Evolutionary conservation across 2,888 invertebrate genomes (phyloP).

Genomic region (Synergus laeviventris): DNA sequence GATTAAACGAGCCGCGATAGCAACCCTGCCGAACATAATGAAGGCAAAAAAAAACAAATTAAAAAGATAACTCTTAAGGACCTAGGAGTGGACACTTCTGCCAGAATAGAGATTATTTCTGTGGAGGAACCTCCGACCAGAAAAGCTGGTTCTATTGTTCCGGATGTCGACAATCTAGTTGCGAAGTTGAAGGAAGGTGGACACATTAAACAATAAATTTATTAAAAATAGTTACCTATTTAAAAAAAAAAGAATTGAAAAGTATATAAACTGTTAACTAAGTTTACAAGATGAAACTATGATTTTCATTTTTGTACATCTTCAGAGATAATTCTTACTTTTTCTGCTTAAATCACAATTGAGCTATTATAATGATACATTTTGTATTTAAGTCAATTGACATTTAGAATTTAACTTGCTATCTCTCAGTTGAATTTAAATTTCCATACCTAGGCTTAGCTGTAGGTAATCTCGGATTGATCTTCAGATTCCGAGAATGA

Average conservation of each 20-base stretch:
- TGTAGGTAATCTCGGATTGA: no score
- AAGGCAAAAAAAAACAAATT: conserved; percentile 99
- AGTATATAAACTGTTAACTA: neutral
- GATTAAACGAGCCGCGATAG: conserved; percentile 99
- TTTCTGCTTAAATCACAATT: no score
- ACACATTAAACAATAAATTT: conserved; percentile 78
- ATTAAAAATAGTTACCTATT: no score
- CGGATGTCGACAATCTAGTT: conserved; percentile 94
- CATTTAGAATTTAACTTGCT: no score
- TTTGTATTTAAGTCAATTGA: no score
- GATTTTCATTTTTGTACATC: no score
- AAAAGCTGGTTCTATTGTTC: conserved; percentile 92
- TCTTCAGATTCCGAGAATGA: no score
- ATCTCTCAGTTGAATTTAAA: no score
- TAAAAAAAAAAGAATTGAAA: neutral
- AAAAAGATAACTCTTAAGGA: conserved; percentile 93
- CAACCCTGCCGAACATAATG: conserved; percentile 99
- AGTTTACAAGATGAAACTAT: neutral
- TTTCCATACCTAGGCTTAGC: no score
- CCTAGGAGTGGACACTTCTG: conserved; percentile 90
- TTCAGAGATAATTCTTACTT: no score
- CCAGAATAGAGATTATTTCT: conserved; percentile 90
- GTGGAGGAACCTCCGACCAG: conserved; percentile 97
- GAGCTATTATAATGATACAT: no score
- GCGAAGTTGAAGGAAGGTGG: conserved; percentile 93